Evolutionary conservation across 1,140 invertebrate genomes (phyloP).

Genomic region (Melipona quadrifasciata): DNA sequence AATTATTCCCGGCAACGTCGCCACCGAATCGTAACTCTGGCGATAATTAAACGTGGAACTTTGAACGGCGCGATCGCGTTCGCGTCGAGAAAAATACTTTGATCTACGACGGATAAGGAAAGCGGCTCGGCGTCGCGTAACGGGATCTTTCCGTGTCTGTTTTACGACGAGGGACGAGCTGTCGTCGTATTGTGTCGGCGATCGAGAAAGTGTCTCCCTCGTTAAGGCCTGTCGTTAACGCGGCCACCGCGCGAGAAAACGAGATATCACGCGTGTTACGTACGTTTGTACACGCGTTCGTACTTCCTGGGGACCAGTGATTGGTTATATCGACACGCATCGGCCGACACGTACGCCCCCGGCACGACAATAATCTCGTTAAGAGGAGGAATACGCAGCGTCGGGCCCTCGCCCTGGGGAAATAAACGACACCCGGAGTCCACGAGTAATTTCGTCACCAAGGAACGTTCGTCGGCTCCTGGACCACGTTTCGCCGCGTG

Average conservation of each 20-base stretch:
- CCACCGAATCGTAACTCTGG: slow-evolving; percentile 33
- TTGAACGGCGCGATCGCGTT: neutral
- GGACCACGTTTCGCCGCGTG: neutral
- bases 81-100: slow-evolving; percentile 6
- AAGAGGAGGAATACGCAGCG: slow-evolving; percentile 56
- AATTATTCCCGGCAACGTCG: slow-evolving; percentile 29
- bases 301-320: slow-evolving; percentile 40
- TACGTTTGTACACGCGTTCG: slow-evolving; percentile 39
- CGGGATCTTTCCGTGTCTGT: slow-evolving; percentile 41
- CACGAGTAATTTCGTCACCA: slow-evolving; percentile 55
- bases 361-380: slow-evolving; percentile 67
- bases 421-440: slow-evolving; percentile 62
- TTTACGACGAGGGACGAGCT: slow-evolving; percentile 1
- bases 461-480: slow-evolving; percentile 44
- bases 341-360: slow-evolving; percentile 52
- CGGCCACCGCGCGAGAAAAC: neutral
- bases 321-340: slow-evolving; percentile 64
- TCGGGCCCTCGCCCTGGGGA: slow-evolving; percentile 45
- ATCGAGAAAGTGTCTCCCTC: slow-evolving; percentile 55
- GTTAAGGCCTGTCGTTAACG: slow-evolving; percentile 48
- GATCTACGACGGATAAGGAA: slow-evolving; percentile 44
- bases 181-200: slow-evolving; percentile 31
- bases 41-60: slow-evolving; percentile 45
- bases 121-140: slow-evolving; percentile 18
- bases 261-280: slow-evolving; percentile 18